Evolutionary conservation across 2,888 invertebrate genomes (phyloP).

Genomic region (Rugalucina vietnamica): DNA sequence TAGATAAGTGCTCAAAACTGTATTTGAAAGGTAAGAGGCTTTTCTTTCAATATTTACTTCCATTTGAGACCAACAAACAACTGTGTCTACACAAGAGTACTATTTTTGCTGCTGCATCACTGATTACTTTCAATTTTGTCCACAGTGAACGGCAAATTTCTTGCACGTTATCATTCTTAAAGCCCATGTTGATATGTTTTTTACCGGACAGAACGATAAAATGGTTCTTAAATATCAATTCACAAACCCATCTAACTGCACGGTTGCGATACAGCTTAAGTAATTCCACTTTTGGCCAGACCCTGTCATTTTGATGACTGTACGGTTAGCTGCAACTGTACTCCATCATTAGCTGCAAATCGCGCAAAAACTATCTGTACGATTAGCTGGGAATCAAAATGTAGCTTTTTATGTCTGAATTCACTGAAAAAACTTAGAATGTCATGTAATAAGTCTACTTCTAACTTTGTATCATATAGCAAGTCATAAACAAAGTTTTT

Average conservation of each 20-base stretch:
- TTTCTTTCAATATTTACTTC: not conserved
- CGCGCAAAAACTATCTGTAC: not conserved
- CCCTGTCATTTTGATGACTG: not conserved
- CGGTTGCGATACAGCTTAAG: not conserved
- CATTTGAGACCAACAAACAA: not conserved
- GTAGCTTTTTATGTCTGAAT: too few species aligned
- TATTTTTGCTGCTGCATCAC: not conserved
- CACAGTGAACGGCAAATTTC: not conserved
- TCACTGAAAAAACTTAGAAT: not conserved
- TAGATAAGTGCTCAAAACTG: too few species aligned
- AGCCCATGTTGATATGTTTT: too few species aligned
- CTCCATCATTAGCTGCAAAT: not conserved
- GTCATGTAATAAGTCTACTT: not conserved
- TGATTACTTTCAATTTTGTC: not conserved
- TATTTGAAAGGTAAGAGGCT: not conserved
- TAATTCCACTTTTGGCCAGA: not conserved
- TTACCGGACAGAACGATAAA: too few species aligned
- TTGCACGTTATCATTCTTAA: not conserved
- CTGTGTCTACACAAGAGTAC: not conserved
- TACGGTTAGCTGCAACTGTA: slow-evolving; percentile 4
- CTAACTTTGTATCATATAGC: not conserved
- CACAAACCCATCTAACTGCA: not conserved
- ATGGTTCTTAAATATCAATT: not conserved
- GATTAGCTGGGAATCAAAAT: not conserved
- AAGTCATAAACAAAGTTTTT: not conserved